phyloP scores from a whole-genome alignment of 2,113 vertebrate species.

The Hippocampus mohnikei region DNA sequence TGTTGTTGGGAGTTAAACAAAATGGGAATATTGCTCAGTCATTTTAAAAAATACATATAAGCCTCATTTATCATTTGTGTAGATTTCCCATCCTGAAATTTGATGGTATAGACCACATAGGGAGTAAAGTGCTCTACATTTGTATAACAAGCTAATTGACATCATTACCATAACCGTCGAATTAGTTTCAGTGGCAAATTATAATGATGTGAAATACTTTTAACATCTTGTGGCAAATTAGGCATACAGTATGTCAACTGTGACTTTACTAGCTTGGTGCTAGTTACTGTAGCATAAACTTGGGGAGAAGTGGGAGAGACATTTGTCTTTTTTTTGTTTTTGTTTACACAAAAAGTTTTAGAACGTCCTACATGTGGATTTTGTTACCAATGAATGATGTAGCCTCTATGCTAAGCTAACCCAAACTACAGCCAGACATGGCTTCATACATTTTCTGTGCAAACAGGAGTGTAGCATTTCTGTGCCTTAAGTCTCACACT shows the following conservation, averaged over 20 bases:
- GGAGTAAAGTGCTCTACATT: not conserved
- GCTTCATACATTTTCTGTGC: not conserved
- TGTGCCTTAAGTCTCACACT: not conserved
- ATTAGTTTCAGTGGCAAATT: not conserved
- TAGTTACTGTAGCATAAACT: not conserved
- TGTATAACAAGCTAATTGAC: constrained; percentile 1
- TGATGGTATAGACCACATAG: not conserved
- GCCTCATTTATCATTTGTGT: constrained; percentile 6
- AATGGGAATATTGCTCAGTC: constrained; percentile 1
- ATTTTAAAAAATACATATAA: constrained; percentile 40
- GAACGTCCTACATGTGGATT: not conserved
- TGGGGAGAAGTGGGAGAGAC: not conserved
- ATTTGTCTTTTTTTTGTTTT: not conserved
- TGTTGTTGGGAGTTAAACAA: constrained; percentile 9
- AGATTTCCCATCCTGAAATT: not conserved
- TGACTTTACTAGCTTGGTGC: not conserved
- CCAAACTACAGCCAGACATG: not conserved
- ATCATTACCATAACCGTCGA: not conserved
- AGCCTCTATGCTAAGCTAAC: constrained; percentile 3
- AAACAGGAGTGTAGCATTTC: not conserved
- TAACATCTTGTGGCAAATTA: not conserved
- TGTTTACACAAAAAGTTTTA: not conserved
- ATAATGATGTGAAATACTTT: not conserved
- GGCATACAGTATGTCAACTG: not conserved
- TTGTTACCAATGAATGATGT: not conserved